These are phyloP conservation scores for Isichthys henryi DNA, from an alignment of 2,113 vertebrate genomes.

Conservation along the genomic window DNA sequence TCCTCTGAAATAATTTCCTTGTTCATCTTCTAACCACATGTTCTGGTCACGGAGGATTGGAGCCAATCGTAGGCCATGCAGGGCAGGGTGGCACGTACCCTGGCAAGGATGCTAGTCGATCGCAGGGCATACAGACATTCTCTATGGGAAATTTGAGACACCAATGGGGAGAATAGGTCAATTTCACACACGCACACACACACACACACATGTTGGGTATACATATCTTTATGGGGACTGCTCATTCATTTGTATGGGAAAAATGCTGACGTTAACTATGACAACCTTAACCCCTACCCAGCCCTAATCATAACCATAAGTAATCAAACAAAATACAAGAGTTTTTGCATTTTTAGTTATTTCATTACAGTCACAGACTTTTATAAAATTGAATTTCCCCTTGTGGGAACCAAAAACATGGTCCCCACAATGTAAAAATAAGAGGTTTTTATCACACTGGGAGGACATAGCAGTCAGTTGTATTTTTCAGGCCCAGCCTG, in stretches of 20 bases:
- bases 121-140: background rate
- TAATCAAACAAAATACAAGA: background rate
- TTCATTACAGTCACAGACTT: background rate
- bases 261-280: background rate
- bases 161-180: background rate
- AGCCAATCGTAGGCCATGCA: background rate
- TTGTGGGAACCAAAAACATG: background rate
- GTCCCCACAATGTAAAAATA: background rate
- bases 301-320: background rate
- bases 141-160: background rate
- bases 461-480: background rate
- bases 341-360: background rate
- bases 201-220: background rate
- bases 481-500: background rate
- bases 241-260: background rate
- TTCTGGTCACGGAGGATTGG: background rate
- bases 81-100: background rate
- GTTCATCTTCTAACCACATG: background rate
- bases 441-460: background rate
- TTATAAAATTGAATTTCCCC: background rate
- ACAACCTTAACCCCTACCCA: background rate
- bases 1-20: background rate
- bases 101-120: background rate
- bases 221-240: background rate
- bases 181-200: background rate